Evolutionary conservation across 1,140 invertebrate genomes (phyloP).

Genomic region (Coboldia fuscipes): DNA sequence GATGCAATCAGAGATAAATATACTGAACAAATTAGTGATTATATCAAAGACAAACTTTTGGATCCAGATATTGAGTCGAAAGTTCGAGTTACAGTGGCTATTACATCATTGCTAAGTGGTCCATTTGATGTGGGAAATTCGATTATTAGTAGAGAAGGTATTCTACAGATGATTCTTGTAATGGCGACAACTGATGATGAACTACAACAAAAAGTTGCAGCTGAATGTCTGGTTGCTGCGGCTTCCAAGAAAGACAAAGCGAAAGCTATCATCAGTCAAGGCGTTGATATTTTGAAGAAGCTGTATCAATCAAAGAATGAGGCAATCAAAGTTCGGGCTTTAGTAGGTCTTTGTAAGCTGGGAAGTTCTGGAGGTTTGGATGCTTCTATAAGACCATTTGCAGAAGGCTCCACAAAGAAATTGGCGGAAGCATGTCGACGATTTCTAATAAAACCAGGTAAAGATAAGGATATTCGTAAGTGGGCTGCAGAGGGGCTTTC

Average conservation of each 20-base stretch:
- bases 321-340: constrained; percentile 65
- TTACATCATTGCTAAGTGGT: constrained; percentile 78
- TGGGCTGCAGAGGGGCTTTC: constrained; percentile 97
- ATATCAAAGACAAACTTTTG: constrained; percentile 69
- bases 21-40: constrained; percentile 60
- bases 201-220: constrained; percentile 80
- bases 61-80: constrained; percentile 78
- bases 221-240: constrained; percentile 89
- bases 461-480: constrained; percentile 73
- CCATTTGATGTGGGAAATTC: constrained; percentile 87
- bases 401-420: constrained; percentile 85
- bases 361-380: constrained; percentile 93
- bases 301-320: constrained; percentile 85
- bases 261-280: constrained; percentile 71
- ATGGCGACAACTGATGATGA: constrained; percentile 77
- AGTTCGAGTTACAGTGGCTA: constrained; percentile 65
- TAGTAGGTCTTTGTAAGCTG: constrained; percentile 92
- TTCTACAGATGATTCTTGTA: constrained; percentile 90
- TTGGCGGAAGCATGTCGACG: constrained; percentile 82
- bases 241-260: constrained; percentile 96
- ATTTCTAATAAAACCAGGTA: constrained; percentile 62
- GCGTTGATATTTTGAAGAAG: constrained; percentile 83
- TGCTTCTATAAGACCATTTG: constrained; percentile 78
- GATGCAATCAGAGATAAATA: constrained; percentile 63
- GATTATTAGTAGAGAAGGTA: constrained; percentile 76